Base-by-base conservation (phyloP, 1,140 invertebrate species). In the Apis laboriosa region DNA sequence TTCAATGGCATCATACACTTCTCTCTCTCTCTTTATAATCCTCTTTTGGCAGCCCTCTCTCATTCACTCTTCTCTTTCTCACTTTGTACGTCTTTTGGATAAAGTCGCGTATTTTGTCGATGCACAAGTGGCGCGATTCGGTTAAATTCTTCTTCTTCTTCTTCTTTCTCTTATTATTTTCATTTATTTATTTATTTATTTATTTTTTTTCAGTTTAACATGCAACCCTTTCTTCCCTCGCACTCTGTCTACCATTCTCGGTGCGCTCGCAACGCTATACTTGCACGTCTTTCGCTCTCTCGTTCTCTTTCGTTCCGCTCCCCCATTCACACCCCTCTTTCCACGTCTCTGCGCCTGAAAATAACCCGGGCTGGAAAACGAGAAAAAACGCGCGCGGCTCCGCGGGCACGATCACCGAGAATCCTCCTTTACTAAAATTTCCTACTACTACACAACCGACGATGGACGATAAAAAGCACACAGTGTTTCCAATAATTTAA, bases 41-140 rank as follows among this genome's bases (percentile, higher is more conserved):
- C 58, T 60, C 19, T 21, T 15, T 19, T 56, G 9, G n/a, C 78
- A 15, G 49, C 19, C 49, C 58, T 68, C 58, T 68, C 43, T 72
- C 55, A 60, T 17, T 67, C 34, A 21, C 55, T 71, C n/a, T 51
- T 24, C 9, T 67, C 49, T 75, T 53, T 87, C 86, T 87, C 77
- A 84, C 82, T 87, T 87, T 87, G 86, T 87, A 87, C 82, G 85
- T 87, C 85, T 80, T 87, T 87, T 77, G 34, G 86, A 87, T 87
- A 87, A 87, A 73, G 80, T 86, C 78, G 68, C 85, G 77, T 80
- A 34, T 74, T 13, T 43, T 53, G 72, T 80, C 82, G 74, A 79
- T 71, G 79, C 72, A 78, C 85, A 63, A 17, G n/a, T n/a, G 61
- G 8, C 61, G 85, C 86, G 76, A 84, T 64, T 77, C 72, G 67